Evolutionary conservation across 2,113 vertebrate genomes (phyloP).

Genomic region (Pseudopodoces humilis): DNA sequence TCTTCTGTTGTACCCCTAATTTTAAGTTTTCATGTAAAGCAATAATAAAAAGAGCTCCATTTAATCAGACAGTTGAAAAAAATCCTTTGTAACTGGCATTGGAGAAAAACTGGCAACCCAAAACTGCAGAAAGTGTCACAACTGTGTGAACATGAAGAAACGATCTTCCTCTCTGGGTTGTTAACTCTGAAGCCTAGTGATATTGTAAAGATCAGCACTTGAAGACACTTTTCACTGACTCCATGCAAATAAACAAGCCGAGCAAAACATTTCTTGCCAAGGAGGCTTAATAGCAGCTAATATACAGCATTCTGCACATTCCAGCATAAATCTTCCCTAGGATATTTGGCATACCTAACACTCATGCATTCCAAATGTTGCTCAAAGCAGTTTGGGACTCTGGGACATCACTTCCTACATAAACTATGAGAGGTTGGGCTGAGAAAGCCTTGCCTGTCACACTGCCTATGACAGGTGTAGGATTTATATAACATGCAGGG

Average conservation of each 20-base stretch:
- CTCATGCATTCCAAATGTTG: not conserved
- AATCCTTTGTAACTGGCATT: not conserved
- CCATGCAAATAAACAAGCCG: not conserved
- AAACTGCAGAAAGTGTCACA: not conserved
- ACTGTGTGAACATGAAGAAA: not conserved
- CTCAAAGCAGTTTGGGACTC: conserved; percentile 13
- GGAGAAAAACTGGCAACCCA: not conserved
- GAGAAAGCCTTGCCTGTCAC: conserved; percentile 31
- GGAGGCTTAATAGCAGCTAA: conserved; percentile 18
- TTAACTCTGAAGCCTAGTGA: not conserved
- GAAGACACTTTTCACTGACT: not conserved
- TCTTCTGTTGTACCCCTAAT: not conserved
- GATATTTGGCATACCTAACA: not conserved
- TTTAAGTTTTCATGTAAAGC: not conserved
- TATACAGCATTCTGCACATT: conserved; percentile 39
- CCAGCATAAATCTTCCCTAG: not conserved
- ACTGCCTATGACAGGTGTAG: conserved; percentile 46
- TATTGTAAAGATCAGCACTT: not conserved
- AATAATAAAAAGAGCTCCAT: not conserved
- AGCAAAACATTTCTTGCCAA: not conserved
- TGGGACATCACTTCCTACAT: not conserved
- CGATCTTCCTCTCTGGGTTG: not conserved
- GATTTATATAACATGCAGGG: conserved; percentile 51
- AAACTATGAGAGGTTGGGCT: not conserved
- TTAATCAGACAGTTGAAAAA: not conserved